A percentile compares a stretch with the other conserved stretches of the same genome.
These are phyloP conservation scores for Diarsia mendica DNA, from an alignment of 2,888 invertebrate genomes.

Conservation along the genomic window DNA sequence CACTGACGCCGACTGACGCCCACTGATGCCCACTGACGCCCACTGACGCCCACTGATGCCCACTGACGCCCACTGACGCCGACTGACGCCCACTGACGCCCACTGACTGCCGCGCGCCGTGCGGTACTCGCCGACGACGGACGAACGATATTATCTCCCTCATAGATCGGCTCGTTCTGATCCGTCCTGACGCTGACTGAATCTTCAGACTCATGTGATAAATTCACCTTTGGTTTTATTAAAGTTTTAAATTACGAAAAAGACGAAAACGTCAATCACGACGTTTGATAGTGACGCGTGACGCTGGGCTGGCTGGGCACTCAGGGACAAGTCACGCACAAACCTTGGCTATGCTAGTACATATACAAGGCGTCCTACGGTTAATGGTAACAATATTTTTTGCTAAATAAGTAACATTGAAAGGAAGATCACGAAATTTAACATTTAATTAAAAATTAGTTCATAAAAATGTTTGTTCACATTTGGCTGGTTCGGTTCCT, in stretches of 20 bases:
- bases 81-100: conserved; percentile 70
- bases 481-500: no score
- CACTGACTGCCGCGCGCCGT: conserved; percentile 33
- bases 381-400: no score
- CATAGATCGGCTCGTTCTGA: neutral
- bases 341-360: neutral
- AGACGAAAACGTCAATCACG: conserved; percentile 22
- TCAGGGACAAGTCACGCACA: neutral
- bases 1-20: conserved; percentile 72
- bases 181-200: neutral
- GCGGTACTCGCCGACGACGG: neutral
- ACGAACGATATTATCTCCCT: neutral
- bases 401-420: no score
- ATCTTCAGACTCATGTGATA: conserved; percentile 1
- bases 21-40: conserved; percentile 70
- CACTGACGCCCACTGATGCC: conserved; percentile 64
- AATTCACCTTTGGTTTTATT: neutral
- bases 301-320: neutral
- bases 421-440: no score
- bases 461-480: no score
- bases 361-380: neutral
- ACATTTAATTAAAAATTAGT: no score
- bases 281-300: conserved; percentile 13
- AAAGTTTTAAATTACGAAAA: conserved; percentile 7
- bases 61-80: conserved; percentile 72